phyloP scores from a whole-genome alignment of 37 sponge, comb jelly and placozoan species.

The Chondrosia reniformis region DNA sequence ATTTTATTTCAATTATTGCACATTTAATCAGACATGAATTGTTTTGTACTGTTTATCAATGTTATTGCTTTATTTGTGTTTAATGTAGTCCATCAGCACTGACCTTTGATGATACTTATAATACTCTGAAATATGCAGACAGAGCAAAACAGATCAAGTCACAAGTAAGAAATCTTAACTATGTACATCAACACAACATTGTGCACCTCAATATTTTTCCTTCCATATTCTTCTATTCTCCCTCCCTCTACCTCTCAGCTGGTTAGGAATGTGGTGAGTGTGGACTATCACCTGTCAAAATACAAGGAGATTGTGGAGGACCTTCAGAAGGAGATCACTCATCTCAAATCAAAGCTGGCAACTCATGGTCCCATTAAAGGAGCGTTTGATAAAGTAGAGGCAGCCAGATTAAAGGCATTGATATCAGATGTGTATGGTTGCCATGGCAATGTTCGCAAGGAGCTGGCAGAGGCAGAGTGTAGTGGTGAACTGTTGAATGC shows the following conservation, averaged over 20 bases:
- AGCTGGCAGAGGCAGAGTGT: no score
- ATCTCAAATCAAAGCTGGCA: slow-evolving; percentile 56
- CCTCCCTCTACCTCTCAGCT: slow-evolving; percentile 50
- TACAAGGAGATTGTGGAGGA: slow-evolving; percentile 78
- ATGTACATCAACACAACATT: not conserved
- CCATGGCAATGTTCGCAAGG: no score
- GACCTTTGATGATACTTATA: slow-evolving; percentile 93
- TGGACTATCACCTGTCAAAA: slow-evolving; percentile 75
- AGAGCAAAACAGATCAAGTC: slow-evolving; percentile 93
- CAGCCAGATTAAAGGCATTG: slow-evolving; percentile 36
- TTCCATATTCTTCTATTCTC: no score
- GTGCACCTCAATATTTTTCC: no score
- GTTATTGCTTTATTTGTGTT: no score
- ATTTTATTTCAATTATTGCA: no score
- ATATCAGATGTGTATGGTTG: no score
- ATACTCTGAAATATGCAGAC: slow-evolving; percentile 96
- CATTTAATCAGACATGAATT: no score
- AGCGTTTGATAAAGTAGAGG: slow-evolving; percentile 31
- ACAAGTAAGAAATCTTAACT: slow-evolving; percentile 35
- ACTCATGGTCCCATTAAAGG: slow-evolving; percentile 9
- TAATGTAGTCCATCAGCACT: slow-evolving; percentile 74
- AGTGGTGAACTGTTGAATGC: no score
- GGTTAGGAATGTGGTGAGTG: slow-evolving; percentile 82
- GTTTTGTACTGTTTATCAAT: no score
- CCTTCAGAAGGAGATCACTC: slow-evolving; percentile 74